Percentiles rank a stretch among this genome's conserved stretches.
These are phyloP conservation scores for Ophioninae sp. DNA, from an alignment of 2,888 invertebrate genomes.

Conservation along the genomic window DNA sequence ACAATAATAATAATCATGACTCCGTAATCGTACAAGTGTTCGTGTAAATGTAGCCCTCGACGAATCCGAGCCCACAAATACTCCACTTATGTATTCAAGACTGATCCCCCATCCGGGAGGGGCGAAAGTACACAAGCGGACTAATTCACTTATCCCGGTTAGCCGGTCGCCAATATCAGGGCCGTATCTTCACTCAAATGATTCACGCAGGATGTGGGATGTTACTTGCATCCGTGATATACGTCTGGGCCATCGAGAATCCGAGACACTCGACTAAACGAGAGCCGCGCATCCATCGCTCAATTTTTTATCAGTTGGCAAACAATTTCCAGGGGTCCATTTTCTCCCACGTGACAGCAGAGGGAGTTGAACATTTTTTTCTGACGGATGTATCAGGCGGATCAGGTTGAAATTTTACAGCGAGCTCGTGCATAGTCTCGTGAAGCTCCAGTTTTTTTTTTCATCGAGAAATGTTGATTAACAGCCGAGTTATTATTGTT, in stretches of 20 bases:
- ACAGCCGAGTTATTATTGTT: too few species aligned
- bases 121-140: not conserved
- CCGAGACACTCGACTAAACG: not conserved
- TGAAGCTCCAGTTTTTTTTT: too few species aligned
- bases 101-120: not conserved
- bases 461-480: too few species aligned
- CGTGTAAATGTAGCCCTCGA: not conserved
- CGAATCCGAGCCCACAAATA: not conserved
- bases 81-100: not conserved
- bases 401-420: too few species aligned
- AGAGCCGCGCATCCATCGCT: not conserved
- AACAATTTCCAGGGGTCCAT: too few species aligned
- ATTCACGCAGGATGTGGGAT: conserved; percentile 61
- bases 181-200: conserved; percentile 55
- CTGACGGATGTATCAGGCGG: not conserved
- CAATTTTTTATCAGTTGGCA: not conserved
- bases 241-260: conserved; percentile 32
- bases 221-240: conserved; percentile 53
- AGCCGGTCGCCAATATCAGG: conserved; percentile 37
- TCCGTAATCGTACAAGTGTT: not conserved
- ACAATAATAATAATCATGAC: not conserved
- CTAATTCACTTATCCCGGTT: conserved; percentile 27
- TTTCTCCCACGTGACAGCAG: too few species aligned
- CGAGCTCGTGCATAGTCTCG: too few species aligned
- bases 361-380: not conserved